Evolutionary conservation across 2,888 invertebrate genomes (phyloP).

Genomic region (Rhabditoides inermis): DNA sequence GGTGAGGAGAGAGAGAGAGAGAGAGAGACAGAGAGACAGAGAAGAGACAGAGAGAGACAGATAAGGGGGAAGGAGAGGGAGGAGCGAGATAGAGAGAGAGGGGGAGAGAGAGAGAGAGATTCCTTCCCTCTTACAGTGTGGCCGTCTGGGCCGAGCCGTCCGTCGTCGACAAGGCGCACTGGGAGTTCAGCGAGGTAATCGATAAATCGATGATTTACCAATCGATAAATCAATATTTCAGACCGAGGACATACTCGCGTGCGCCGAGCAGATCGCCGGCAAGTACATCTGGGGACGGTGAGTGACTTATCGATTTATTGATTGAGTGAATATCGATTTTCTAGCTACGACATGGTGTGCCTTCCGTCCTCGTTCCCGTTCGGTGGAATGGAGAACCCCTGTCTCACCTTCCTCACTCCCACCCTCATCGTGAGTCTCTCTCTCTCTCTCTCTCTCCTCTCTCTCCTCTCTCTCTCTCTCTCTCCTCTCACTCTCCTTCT

Average conservation of each 20-base stretch:
- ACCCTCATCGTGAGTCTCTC: constrained; percentile 57
- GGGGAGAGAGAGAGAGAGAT: not conserved
- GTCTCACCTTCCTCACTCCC: constrained; percentile 85
- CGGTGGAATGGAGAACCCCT: constrained; percentile 95
- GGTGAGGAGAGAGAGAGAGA: constrained; percentile 47
- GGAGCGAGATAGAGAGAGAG: not conserved
- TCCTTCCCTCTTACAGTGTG: constrained; percentile 39
- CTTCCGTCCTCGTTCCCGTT: constrained; percentile 86
- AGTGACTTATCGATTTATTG: not conserved
- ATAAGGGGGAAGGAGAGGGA: no score
- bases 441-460: no score
- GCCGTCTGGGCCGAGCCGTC: constrained; percentile 83
- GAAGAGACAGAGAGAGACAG: not conserved
- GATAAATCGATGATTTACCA: no score
- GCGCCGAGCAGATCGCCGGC: constrained; percentile 33
- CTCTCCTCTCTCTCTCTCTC: not conserved
- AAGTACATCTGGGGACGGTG: constrained; percentile 55
- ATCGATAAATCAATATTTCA: not conserved
- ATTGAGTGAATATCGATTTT: not conserved
- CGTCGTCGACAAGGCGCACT: constrained; percentile 71
- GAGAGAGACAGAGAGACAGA: constrained; percentile 56
- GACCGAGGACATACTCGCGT: constrained; percentile 27
- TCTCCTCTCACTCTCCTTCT: not conserved
- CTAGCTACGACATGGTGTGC: constrained; percentile 70
- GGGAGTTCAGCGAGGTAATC: no score